Percentiles rank a stretch among this genome's conserved stretches.
Evolutionary conservation across 2,888 invertebrate genomes (phyloP).

Genomic region (Drosophila mettleri): DNA sequence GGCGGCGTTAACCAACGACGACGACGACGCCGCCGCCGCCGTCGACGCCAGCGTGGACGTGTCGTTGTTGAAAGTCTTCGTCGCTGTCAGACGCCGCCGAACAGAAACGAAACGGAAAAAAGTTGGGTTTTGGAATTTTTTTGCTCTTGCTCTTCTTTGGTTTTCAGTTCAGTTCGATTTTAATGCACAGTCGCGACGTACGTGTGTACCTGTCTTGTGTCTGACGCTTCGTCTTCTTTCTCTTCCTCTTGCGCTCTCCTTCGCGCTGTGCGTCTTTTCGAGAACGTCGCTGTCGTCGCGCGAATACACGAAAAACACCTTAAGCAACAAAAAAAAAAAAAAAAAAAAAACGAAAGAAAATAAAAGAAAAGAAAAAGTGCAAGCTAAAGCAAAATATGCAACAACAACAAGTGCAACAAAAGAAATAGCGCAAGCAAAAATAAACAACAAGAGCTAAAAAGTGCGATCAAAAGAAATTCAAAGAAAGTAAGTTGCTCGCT

Average conservation of each 20-base stretch:
- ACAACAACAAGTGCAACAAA: slow-evolving; percentile 38
- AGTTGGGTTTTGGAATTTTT: slow-evolving; percentile 84
- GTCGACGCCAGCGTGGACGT: slow-evolving; percentile 49
- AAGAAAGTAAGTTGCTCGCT: slow-evolving; percentile 73
- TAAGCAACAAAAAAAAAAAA: slow-evolving; percentile 23
- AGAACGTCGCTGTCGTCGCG: slow-evolving; percentile 36
- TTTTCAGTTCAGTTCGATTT: slow-evolving; percentile 83
- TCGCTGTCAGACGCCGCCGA: slow-evolving; percentile 41
- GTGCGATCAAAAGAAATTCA: slow-evolving; percentile 58
- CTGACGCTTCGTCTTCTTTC: slow-evolving; percentile 32
- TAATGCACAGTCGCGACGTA: slow-evolving; percentile 81
- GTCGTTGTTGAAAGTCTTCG: slow-evolving; percentile 65
- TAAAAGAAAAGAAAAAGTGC: slow-evolving; percentile 41
- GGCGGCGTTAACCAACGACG: slow-evolving; percentile 75
- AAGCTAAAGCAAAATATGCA: slow-evolving; percentile 47
- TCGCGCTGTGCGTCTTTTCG: slow-evolving; percentile 37
- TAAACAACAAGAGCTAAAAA: slow-evolving; percentile 37
- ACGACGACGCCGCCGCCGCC: slow-evolving; percentile 33
- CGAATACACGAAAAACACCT: slow-evolving; percentile 34
- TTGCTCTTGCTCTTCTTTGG: slow-evolving; percentile 84
- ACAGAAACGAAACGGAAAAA: slow-evolving; percentile 65
- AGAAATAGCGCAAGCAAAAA: slow-evolving; percentile 52
- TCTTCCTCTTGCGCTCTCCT: slow-evolving; percentile 34
- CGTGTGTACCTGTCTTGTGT: slow-evolving; percentile 56
- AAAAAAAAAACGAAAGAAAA: slow-evolving; percentile 15